phyloP scores from a whole-genome alignment of 2,888 invertebrate species.

The Phrixothrix hirtus region DNA sequence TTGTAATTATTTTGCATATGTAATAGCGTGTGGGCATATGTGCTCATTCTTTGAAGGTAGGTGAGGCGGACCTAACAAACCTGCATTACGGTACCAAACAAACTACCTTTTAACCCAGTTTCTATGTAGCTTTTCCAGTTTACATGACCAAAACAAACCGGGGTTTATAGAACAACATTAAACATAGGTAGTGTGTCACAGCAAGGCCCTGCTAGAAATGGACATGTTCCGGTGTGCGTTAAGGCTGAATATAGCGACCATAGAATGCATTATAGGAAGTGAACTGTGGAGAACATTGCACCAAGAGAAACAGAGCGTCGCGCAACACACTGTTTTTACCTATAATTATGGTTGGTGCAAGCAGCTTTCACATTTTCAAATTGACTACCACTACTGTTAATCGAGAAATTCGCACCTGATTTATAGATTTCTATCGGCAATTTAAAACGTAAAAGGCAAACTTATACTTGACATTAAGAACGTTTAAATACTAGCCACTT shows the following conservation, averaged over 20 bases:
- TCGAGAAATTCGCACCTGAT: conserved; percentile 8
- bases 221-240: too few species aligned
- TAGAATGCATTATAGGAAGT: conserved; percentile 18
- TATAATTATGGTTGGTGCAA: conserved; percentile 20
- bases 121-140: conserved; percentile 32
- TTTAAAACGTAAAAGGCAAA: too few species aligned
- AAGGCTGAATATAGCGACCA: conserved; percentile 2
- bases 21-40: conserved; percentile 25
- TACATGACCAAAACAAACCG: conserved; percentile 31
- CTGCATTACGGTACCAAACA: conserved; percentile 26
- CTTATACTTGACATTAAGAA: too few species aligned
- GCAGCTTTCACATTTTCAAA: conserved; percentile 25
- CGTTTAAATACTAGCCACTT: too few species aligned
- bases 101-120: conserved; percentile 32
- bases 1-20: conserved; percentile 29
- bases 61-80: conserved; percentile 29
- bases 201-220: too few species aligned
- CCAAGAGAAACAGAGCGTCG: conserved; percentile 27
- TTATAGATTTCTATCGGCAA: conserved; percentile 11
- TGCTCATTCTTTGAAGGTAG: conserved; percentile 28
- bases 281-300: conserved; percentile 26
- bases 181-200: conserved; percentile 9
- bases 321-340: conserved; percentile 22
- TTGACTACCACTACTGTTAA: conserved; percentile 14
- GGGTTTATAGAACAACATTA: conserved; percentile 28